phyloP scores from a whole-genome alignment of 2,797 vertebrate genomes.

The Microtus californicus region DNA sequence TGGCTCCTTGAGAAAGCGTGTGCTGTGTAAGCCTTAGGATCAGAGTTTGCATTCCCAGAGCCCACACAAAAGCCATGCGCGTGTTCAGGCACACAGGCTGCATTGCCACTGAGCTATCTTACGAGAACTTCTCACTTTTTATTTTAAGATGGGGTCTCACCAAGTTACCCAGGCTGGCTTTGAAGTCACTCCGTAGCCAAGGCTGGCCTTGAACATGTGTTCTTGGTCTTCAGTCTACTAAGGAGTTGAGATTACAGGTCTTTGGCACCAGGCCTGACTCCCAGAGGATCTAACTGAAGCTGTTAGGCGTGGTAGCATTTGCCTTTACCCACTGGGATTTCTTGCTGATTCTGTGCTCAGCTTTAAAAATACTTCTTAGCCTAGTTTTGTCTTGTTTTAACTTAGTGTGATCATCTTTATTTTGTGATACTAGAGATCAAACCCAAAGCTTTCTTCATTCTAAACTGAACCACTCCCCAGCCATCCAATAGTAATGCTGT shows the following conservation, averaged over 20 bases:
- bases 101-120: too few species aligned
- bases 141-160: background rate
- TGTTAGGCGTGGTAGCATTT: background rate
- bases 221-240: background rate
- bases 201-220: background rate
- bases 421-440: background rate
- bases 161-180: background rate
- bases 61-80: background rate
- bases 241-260: background rate
- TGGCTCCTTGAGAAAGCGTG: background rate
- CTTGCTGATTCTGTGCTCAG: background rate
- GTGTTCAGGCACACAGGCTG: background rate
- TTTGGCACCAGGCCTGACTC: background rate
- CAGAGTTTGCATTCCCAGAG: background rate
- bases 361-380: background rate
- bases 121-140: background rate
- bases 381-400: slow-evolving; percentile 55
- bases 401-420: background rate
- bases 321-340: background rate
- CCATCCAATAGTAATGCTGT: background rate
- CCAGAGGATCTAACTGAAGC: background rate
- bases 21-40: background rate
- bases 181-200: background rate
- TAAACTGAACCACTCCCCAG: background rate
- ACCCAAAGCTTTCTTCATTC: background rate